Base-by-base conservation (phyloP, 2,113 vertebrate genomes). In the Lynx canadensis region DNA sequence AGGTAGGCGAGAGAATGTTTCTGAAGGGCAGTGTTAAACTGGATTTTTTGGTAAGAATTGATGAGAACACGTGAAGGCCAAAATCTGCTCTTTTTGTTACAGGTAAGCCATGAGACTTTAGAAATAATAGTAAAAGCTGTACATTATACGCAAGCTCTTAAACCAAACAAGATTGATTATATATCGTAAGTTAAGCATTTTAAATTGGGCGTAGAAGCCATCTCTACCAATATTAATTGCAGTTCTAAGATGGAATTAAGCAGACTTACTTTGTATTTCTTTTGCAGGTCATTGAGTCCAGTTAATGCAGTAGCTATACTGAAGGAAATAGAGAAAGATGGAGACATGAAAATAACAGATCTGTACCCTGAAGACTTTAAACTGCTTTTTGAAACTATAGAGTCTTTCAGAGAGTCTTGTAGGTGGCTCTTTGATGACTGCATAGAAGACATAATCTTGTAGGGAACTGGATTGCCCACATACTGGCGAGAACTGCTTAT, bases 281-380 rank as follows among this genome's bases (percentile, higher is more conserved):
- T 48, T 98, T 99, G 93, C 97, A 99, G 99, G 96, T 99, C 99
- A 4, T 99, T 99, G 99, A 99, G 98, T 97, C 98, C 99, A 48
- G 98, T 98, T 86, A 98, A 97, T 38, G 97, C 98, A 31, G 91
- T 36, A 19, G 96, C 98, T 73, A 88, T 99, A 95, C 82, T 99
- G 95, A 98, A 79, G 65, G 93, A 98, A 66, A 94, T 99, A 76
- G 97, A 97, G 76, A 98, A 99, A 96, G 87, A 97, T 0, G 31
- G 98, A 71, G 97, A 99, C 87, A 97, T 98, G 45, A 38, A 97
- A 95, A 98, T 99, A 18, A 98, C 98, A 90, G 76, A 98, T 1
- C 96, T 99, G 14, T 98, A 98, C 80, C 99, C 99, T 87, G 96
- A 99, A 65, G 99, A 99, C 85, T 99, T 99, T 88, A 99, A 98